These are phyloP conservation scores for Trachymyrmex cornetzi DNA, from an alignment of 1,140 invertebrate species.

Conservation along the genomic window DNA sequence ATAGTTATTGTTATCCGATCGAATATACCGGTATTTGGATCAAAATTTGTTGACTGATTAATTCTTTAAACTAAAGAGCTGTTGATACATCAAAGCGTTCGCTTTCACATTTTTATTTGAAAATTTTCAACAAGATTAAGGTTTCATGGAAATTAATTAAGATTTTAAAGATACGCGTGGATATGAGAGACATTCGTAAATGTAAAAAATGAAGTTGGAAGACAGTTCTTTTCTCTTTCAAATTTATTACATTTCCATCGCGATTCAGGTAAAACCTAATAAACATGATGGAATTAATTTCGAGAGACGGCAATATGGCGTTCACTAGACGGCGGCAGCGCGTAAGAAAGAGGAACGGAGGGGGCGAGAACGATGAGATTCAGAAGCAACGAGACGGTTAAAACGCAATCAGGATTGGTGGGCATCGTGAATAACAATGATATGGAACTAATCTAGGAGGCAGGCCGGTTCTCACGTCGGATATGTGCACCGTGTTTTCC, in stretches of 20 bases:
- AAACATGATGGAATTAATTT: conserved; percentile 53
- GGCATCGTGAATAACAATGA: conserved; percentile 82
- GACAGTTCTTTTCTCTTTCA: not conserved
- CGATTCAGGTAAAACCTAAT: conserved; percentile 20
- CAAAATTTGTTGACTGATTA: not conserved
- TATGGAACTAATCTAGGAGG: conserved; percentile 74
- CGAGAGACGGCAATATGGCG: conserved; percentile 34
- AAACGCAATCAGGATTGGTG: conserved; percentile 77
- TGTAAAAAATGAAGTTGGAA: not conserved
- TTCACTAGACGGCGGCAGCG: not conserved
- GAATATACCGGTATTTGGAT: not conserved
- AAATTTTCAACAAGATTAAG: not conserved
- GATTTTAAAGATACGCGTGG: not conserved
- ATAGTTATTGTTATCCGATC: not conserved
- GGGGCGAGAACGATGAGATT: conserved; percentile 50
- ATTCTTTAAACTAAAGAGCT: not conserved
- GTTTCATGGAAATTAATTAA: not conserved
- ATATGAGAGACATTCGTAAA: not conserved
- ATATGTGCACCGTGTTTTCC: conserved; percentile 55
- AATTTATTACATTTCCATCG: conserved; percentile 28
- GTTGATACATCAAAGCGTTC: not conserved
- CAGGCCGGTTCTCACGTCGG: conserved; percentile 21
- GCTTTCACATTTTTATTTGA: not conserved
- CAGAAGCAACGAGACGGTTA: conserved; percentile 75
- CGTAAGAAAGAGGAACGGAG: conserved; percentile 13